phyloP scores from a whole-genome alignment of 2,888 invertebrate genomes.

The Phlogophora meticulosa region DNA sequence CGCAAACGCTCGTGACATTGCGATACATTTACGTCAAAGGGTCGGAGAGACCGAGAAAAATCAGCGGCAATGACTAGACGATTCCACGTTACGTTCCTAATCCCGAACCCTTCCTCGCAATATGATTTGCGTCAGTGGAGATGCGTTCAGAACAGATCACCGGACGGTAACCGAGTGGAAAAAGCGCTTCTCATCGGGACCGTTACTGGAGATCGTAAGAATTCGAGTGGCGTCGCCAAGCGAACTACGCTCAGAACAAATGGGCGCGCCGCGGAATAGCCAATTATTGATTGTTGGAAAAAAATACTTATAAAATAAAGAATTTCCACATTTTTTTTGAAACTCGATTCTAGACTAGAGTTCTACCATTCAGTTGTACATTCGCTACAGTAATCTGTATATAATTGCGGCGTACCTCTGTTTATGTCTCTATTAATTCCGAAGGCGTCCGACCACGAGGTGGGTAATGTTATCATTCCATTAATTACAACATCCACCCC shows the following conservation, averaged over 20 bases:
- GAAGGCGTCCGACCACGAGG: slow-evolving; percentile 86
- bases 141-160: slow-evolving; percentile 90
- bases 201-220: slow-evolving; percentile 78
- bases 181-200: slow-evolving; percentile 89
- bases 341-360: background rate
- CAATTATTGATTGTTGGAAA: slow-evolving; percentile 54
- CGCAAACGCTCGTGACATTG: slow-evolving; percentile 69
- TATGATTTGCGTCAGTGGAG: slow-evolving; percentile 91
- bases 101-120: slow-evolving; percentile 89
- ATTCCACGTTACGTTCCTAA: slow-evolving; percentile 82
- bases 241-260: slow-evolving; percentile 59
- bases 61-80: slow-evolving; percentile 86
- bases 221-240: slow-evolving; percentile 78
- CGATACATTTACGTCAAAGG: slow-evolving; percentile 66
- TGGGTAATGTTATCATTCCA: slow-evolving; percentile 91
- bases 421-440: slow-evolving; percentile 75
- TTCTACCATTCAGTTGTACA: slow-evolving; percentile 1
- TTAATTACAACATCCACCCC: slow-evolving; percentile 90
- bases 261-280: slow-evolving; percentile 35
- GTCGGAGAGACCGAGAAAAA: slow-evolving; percentile 79
- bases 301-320: background rate
- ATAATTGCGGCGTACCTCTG: slow-evolving; percentile 66
- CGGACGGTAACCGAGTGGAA: slow-evolving; percentile 90
- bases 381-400: slow-evolving; percentile 30
- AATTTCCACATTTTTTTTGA: background rate